phyloP scores from a whole-genome alignment of 1,140 invertebrate genomes.

The Ylistrum balloti region DNA sequence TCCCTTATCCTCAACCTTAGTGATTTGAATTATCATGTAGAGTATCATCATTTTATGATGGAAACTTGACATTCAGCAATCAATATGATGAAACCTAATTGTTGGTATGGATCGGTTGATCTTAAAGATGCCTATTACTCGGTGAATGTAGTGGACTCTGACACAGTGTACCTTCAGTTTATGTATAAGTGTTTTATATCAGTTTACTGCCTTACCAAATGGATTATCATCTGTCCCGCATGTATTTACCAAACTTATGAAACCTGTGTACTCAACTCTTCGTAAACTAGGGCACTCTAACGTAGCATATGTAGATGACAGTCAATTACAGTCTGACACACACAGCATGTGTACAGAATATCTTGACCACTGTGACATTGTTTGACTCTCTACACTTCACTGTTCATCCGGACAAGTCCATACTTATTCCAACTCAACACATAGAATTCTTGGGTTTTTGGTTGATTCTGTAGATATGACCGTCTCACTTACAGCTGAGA shows the following conservation, averaged over 20 bases:
- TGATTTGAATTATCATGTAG: constrained; percentile 59
- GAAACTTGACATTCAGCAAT: constrained; percentile 53
- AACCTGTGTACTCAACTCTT: background rate
- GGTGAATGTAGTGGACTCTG: constrained; percentile 41
- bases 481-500: no score
- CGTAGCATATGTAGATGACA: constrained; percentile 56
- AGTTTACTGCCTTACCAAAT: constrained; percentile 58
- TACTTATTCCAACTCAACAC: no score
- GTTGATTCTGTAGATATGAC: no score
- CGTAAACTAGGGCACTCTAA: constrained; percentile 46
- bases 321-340: constrained; percentile 40
- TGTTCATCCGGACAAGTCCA: no score
- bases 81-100: constrained; percentile 50
- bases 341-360: background rate
- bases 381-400: no score
- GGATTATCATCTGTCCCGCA: constrained; percentile 51
- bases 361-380: no score
- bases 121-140: constrained; percentile 63
- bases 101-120: constrained; percentile 61
- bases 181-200: constrained; percentile 55
- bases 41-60: constrained; percentile 64
- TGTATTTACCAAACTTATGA: constrained; percentile 47
- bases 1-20: constrained; percentile 65
- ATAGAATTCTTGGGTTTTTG: no score
- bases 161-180: constrained; percentile 64